These are phyloP conservation scores for Ramphastos sulfuratus DNA, from an alignment of 2,113 vertebrate genomes.

Conservation along the genomic window DNA sequence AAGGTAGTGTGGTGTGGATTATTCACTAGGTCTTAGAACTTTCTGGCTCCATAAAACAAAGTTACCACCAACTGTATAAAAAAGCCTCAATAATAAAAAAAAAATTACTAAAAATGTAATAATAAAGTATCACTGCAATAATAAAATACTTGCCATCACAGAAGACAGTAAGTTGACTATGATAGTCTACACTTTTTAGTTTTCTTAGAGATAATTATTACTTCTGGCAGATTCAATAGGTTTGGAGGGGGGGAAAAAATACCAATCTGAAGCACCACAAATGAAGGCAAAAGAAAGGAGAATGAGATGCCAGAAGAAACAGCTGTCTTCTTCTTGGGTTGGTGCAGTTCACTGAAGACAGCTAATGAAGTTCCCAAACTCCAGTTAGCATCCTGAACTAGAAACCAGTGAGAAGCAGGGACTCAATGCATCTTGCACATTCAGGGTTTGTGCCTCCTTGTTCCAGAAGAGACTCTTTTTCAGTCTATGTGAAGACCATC, in stretches of 20 bases:
- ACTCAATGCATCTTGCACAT: background rate
- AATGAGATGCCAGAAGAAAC: background rate
- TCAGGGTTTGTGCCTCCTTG: background rate
- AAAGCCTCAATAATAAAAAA: background rate
- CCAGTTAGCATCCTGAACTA: background rate
- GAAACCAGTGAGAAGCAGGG: background rate
- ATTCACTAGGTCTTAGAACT: constrained; percentile 34
- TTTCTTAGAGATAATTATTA: background rate
- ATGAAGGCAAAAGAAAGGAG: background rate
- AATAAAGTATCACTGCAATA: constrained; percentile 1
- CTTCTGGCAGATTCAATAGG: background rate
- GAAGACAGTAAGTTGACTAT: background rate
- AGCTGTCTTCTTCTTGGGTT: background rate
- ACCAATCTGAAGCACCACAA: background rate
- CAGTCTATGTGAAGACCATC: background rate
- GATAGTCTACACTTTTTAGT: background rate
- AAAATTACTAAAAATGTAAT: background rate
- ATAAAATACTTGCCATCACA: background rate
- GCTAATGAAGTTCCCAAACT: background rate
- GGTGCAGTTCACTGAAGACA: background rate
- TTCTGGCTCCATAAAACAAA: constrained; percentile 47
- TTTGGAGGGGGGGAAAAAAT: background rate
- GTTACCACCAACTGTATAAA: background rate
- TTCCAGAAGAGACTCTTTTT: background rate
- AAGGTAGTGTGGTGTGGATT: constrained; percentile 48